Evolutionary conservation across 2,797 vertebrate species (phyloP).

Genomic region (Thripadectes ignobilis): DNA sequence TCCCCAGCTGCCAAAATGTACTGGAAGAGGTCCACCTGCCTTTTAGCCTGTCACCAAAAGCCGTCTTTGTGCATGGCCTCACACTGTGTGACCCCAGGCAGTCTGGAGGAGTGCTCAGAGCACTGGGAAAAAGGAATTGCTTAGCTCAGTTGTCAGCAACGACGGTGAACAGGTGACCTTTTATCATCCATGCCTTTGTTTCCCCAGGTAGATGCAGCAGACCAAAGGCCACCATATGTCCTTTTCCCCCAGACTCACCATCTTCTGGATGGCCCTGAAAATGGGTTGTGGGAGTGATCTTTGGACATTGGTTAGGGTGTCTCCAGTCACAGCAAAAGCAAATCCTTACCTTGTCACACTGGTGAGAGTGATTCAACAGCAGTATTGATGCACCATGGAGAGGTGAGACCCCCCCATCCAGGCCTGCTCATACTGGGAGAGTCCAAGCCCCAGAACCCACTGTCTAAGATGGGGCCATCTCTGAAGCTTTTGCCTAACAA

Average conservation of each 20-base stretch:
- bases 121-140: not conserved
- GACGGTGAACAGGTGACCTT: not conserved
- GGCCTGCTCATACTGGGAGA: not conserved
- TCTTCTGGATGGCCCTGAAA: not conserved
- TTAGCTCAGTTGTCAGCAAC: not conserved
- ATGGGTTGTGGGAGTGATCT: not conserved
- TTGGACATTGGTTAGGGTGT: fast-evolving
- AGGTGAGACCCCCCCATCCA: not conserved
- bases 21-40: not conserved
- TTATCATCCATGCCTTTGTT: not conserved
- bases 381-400: not conserved
- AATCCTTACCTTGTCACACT: not conserved
- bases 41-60: not conserved
- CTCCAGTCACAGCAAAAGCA: not conserved
- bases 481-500: not conserved
- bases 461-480: not conserved
- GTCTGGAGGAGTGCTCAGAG: not conserved
- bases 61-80: not conserved
- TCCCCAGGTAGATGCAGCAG: not conserved
- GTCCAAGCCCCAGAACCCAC: not conserved
- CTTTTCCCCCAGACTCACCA: not conserved
- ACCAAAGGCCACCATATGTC: not conserved
- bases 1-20: not conserved
- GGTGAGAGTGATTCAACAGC: not conserved
- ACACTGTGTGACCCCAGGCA: not conserved